Conservation (phyloP, 2,113 vertebrate genomes). For the Eurystomus gularis region DNA sequence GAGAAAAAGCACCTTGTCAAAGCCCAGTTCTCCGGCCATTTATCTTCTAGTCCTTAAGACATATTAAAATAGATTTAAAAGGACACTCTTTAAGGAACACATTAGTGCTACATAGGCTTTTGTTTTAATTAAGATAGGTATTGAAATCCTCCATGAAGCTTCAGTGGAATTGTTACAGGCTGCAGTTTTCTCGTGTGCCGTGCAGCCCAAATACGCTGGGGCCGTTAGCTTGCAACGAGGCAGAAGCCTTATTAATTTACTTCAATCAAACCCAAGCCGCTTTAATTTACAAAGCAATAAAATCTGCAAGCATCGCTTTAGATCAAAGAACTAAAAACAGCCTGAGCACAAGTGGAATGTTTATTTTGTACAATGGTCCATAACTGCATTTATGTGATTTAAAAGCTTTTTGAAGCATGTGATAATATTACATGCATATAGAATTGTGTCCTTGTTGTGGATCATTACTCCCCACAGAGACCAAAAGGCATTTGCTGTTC, state of each 20-base stretch:
- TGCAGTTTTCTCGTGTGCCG: slow-evolving; percentile 70
- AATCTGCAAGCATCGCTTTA: slow-evolving; percentile 71
- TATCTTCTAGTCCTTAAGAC: slow-evolving; percentile 82
- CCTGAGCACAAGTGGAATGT: slow-evolving; percentile 85
- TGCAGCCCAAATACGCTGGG: slow-evolving; percentile 56
- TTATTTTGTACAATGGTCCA: slow-evolving; percentile 91
- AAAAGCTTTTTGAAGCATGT: slow-evolving; percentile 84
- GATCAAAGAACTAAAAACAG: slow-evolving; percentile 80
- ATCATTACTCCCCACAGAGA: slow-evolving; percentile 87
- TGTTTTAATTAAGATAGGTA: slow-evolving; percentile 85
- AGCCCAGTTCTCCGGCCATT: slow-evolving; percentile 22
- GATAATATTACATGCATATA: slow-evolving; percentile 85
- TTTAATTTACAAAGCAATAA: slow-evolving; percentile 84
- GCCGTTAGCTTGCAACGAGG: slow-evolving; percentile 74
- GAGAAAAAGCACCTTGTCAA: slow-evolving; percentile 57
- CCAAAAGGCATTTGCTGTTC: slow-evolving; percentile 83
- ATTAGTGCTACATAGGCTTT: slow-evolving; percentile 77
- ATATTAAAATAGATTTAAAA: slow-evolving; percentile 81
- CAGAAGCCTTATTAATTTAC: slow-evolving; percentile 82
- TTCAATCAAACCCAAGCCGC: slow-evolving; percentile 79
- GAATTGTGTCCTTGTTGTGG: slow-evolving; percentile 82
- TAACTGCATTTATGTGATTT: slow-evolving; percentile 88
- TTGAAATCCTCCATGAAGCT: slow-evolving; percentile 83
- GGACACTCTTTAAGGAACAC: slow-evolving; percentile 75
- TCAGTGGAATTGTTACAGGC: slow-evolving; percentile 73